These are phyloP conservation scores for Bombycilla garrulus DNA, from an alignment of 2,113 vertebrate species.

Conservation along the genomic window DNA sequence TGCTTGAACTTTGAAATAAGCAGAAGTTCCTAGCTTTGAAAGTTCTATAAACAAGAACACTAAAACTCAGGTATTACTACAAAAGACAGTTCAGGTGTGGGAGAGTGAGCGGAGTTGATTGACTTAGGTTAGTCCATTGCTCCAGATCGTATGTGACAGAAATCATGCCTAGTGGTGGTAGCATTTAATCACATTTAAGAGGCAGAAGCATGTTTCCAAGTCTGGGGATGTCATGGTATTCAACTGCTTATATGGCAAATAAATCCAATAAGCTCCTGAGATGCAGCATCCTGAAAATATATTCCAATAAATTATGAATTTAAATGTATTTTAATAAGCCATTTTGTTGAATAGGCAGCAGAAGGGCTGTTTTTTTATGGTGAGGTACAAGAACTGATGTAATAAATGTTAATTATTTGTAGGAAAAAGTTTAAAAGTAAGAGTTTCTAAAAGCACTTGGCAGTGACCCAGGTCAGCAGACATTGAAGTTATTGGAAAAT, in stretches of 20 bases:
- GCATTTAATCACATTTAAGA: constrained; percentile 34
- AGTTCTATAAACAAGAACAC: background rate
- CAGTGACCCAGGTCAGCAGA: background rate
- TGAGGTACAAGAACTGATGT: background rate
- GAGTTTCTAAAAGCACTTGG: background rate
- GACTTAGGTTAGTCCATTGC: background rate
- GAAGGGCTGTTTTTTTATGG: background rate
- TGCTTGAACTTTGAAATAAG: background rate
- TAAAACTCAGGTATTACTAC: background rate
- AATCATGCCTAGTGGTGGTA: constrained; percentile 25
- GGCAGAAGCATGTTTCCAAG: constrained; percentile 28
- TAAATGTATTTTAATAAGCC: background rate
- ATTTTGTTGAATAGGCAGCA: background rate
- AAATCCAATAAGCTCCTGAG: background rate
- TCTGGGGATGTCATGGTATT: background rate
- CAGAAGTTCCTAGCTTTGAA: background rate
- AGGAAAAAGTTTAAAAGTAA: background rate
- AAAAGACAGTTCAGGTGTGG: background rate
- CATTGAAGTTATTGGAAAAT: background rate
- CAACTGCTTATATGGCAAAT: background rate
- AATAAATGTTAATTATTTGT: background rate
- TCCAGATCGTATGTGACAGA: background rate
- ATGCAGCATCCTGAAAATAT: background rate
- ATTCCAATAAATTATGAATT: background rate
- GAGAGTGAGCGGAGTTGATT: background rate